These are phyloP conservation scores for Ceratoteleas bidentatus DNA, from an alignment of 1,140 invertebrate genomes.

Conservation along the genomic window DNA sequence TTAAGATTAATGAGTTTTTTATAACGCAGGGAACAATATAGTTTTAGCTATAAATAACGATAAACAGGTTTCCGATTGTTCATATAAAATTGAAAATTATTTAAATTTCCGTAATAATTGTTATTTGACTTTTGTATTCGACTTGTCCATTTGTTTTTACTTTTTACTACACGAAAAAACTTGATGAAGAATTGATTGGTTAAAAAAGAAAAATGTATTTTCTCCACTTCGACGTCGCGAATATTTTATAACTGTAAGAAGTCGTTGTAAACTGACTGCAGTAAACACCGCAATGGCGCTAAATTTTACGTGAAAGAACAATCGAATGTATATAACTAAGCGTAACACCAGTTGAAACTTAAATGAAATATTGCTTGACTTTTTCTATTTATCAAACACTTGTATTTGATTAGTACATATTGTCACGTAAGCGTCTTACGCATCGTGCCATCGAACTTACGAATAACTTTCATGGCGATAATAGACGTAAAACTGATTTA, in stretches of 20 bases:
- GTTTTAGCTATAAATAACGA: conserved; percentile 52
- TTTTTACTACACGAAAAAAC: conserved; percentile 8
- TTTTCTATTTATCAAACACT: conserved; percentile 73
- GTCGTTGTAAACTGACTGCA: no score
- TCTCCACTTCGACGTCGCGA: no score
- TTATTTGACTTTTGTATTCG: conserved; percentile 40
- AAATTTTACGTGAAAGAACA: no score
- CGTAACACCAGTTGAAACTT: conserved; percentile 29
- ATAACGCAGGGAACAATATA: conserved; percentile 48
- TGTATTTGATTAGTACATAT: conserved; percentile 75
- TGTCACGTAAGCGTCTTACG: no score
- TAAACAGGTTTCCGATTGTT: conserved; percentile 45
- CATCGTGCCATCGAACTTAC: conserved; percentile 56
- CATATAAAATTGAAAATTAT: conserved; percentile 49
- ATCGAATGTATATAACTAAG: no score
- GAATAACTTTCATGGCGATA: conserved; percentile 37
- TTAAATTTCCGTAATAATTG: conserved; percentile 35
- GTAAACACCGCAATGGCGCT: no score
- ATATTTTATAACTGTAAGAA: no score
- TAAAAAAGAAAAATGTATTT: neutral
- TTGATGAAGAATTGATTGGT: no score
- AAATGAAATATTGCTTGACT: conserved; percentile 45
- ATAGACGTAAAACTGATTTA: conserved; percentile 39
- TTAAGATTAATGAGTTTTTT: conserved; percentile 66
- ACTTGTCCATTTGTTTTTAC: conserved; percentile 38